Base-by-base conservation (phyloP, 2,888 invertebrate species). In the Acleris emargana region DNA sequence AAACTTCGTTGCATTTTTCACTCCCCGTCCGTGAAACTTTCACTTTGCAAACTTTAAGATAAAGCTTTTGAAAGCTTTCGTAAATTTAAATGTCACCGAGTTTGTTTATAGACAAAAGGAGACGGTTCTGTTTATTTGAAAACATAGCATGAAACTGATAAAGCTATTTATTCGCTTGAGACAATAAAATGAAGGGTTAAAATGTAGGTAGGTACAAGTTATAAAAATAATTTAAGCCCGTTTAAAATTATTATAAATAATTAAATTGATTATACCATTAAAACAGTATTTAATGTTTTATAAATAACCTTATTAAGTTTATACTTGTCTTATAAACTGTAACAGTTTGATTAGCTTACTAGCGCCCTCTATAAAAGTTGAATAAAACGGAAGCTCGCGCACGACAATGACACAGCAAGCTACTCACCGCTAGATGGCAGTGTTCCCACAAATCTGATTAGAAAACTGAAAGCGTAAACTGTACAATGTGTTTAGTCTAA, bases 1-100 rank as follows among this genome's bases (percentile, higher is more conserved):
- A 71, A 84, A 88, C 81, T 87, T 85, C 74, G 79, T 76, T 86
- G 86, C 87, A 91, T 91, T 91, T 91, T 91, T 91, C 89, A 87
- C 85, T 78, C 74, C 78, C 73, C 69, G 76, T 74, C 73, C 71
- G 67, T 72, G 69, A 68, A 75, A 88, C 90, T 90, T 90, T 90
- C 87, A 75, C 87, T 81, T 58, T 64, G 67, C 53, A 67, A 84
- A 89, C 78, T 88, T 88, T 79, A 68, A 79, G 80, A 81, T 80
- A 82, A 78, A 70, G 71, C 71, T 66, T 52, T 43, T 50, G 38
- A 61, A 45, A 72, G 72, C 70, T 70, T 71, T 71, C 68, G 62
- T 68, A 68, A 70, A 72, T 71, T 74, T 75, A 74, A 73, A 66
- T 53, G 57, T 58, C 25, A 53, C 71, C 49, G 50, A 58, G 51